phyloP scores from a whole-genome alignment of 2,113 vertebrate species.

The Petrocephalus zakoni region DNA sequence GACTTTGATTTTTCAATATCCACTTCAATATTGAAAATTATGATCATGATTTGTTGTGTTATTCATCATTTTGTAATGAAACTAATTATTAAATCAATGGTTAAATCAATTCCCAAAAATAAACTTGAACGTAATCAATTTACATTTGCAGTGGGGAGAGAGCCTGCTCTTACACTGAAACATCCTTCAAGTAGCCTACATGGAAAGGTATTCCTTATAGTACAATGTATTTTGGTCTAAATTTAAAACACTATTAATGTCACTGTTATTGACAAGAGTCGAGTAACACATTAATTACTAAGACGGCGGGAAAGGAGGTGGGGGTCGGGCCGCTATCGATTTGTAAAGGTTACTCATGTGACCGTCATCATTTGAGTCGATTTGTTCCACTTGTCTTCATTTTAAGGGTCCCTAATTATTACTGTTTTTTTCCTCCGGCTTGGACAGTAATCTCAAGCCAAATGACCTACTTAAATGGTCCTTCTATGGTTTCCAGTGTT shows the following conservation, averaged over 20 bases:
- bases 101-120: not conserved
- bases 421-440: not conserved
- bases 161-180: not conserved
- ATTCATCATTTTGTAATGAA: not conserved
- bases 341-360: not conserved
- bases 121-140: not conserved
- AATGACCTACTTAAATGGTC: not conserved
- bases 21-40: not conserved
- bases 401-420: not conserved
- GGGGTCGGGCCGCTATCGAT: not conserved
- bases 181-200: not conserved
- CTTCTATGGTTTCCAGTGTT: not conserved
- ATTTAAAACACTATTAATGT: not conserved
- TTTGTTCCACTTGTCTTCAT: not conserved
- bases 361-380: not conserved
- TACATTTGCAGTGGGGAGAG: not conserved
- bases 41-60: not conserved
- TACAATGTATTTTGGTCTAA: not conserved
- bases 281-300: constrained; percentile 3
- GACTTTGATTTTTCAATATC: not conserved
- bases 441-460: not conserved
- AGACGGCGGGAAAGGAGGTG: not conserved
- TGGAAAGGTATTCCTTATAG: not conserved
- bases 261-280: not conserved
- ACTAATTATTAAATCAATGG: not conserved